Conservation (phyloP, 2,797 vertebrate genomes). For the Spinus olivaceus region DNA sequence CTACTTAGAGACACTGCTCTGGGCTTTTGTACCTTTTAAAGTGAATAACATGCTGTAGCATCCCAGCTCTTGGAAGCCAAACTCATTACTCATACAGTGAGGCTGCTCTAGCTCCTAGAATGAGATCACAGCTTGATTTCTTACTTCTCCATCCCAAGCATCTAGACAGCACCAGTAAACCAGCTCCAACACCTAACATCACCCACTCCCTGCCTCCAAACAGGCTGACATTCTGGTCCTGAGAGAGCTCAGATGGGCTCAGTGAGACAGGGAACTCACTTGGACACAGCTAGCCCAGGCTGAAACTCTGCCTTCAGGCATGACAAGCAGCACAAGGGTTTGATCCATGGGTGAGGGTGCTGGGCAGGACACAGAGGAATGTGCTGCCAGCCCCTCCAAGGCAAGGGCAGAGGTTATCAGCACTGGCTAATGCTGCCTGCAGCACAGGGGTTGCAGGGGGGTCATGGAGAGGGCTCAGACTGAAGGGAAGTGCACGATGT, state of each 20-base stretch:
- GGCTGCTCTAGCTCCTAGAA: background rate
- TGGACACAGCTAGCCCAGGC: background rate
- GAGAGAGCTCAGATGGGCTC: background rate
- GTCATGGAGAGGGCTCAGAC: background rate
- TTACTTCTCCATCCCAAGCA: background rate
- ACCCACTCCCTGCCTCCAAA: background rate
- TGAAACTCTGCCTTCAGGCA: background rate
- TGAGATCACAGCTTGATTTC: background rate
- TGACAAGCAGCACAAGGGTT: background rate
- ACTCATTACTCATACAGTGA: background rate
- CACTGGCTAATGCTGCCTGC: background rate
- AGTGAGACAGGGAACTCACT: background rate
- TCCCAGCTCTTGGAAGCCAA: background rate
- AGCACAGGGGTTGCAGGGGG: background rate
- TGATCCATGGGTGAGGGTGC: background rate
- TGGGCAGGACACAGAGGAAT: background rate
- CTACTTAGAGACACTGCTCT: background rate
- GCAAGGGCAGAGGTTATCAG: background rate
- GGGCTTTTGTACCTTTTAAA: background rate
- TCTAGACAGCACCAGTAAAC: background rate
- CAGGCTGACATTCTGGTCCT: background rate
- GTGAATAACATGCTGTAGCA: background rate
- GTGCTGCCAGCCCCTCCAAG: background rate
- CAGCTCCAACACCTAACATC: accelerated
- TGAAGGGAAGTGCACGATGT: accelerated